Evolutionary conservation across 2,888 invertebrate genomes (phyloP), one percentile per base, ranked within the genome.

Genomic region (Zygaena filipendulae): DNA sequence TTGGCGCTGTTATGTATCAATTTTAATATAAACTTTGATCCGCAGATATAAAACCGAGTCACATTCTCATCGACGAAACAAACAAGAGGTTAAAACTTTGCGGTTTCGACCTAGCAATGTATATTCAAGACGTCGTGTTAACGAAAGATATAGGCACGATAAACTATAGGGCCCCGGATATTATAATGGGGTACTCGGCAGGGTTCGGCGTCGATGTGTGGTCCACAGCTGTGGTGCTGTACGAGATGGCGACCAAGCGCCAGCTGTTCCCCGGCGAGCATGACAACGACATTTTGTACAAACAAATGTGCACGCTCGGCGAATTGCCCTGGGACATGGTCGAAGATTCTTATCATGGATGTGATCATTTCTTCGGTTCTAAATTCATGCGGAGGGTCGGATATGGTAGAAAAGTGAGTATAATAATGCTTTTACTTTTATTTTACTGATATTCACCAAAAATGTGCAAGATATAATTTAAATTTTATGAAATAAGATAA

Each of bases 31-130:
- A 23, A 10, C 21, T 23, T 16, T 11, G 8, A 11, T 8, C 3
- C 18, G 11, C 57, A 72, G 72, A 67, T 39, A 67, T 72, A 40
- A 60, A 54, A 39, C 69, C 70, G 2, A 18, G 21, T 2, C 72
- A 74, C 36, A 58, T 74, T 13, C 45, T 72, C 8, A 18, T 72
- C 4, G 54, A 62, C 30, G 32, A 19, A 9, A 24, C 36, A 2
- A 32, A 49, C 3, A 32, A 42, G 4, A 49, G 27, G 21, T 25
- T 74, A 4, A 70, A 63, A 36, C 33, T 74, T 5, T 58, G 64
- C 36, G 70, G 72, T 2, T 72, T 72, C 34, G 72, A 74, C 31
- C 33, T 35, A 5, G 40, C 59, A 0, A 39, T 44, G 21, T 51
- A 50, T 33, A 24, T 30, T 0, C 7, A 41, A 10, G 9, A 19